Base-by-base conservation (phyloP, 1,140 invertebrate species). In the Calephelis nemesis region DNA sequence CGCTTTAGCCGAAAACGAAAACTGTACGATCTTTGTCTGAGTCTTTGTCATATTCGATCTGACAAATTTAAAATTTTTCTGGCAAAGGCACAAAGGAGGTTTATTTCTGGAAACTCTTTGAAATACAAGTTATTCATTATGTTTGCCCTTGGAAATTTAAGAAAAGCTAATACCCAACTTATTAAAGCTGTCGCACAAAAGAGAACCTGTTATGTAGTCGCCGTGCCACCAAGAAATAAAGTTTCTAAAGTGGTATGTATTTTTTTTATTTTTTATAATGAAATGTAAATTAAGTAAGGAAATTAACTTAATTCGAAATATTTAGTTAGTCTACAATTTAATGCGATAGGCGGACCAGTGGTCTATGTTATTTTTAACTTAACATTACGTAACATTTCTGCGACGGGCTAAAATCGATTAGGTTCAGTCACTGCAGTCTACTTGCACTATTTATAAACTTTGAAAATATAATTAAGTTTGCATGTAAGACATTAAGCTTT, bases 191-290 rank as follows among this genome's bases (percentile, higher is more conserved):
- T 82, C 1, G 74, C 74, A 0, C 85, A 84, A 49, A 76, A 79
- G 7, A 81, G 87, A 62, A 88, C 85, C 62, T 88, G 88, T 84
- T 87, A 80, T 62, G 85, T 69, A 3, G 68, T 84, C 50, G 63
- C 77, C 30, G 70, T 83, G 40, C 87, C 87, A 8, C 75, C 85
- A 7, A 82, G 85, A 49, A 78, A 78, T 42, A 87, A 84, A 68
- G 75, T 88, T 68, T 76, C 86, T 6, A 85, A 73, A 65, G 85
- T 74, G 5, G 87, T 90, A 81, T 75, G 87, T 90, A 76, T 70
- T 60, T 74, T 71, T 12, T n/a, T 11, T 66, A 52, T 54, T 70
- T 68, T 54, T 58, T 9, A 62, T 13, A 9, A 9, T 66, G 48
- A 6, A n/a, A 60, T n/a, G 7, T 39, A 7, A 60, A 39, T 7